Percentiles rank a stretch among this genome's conserved stretches.
These are phyloP conservation scores for Oryzias curvinotus DNA, from an alignment of 2,113 vertebrate species.

Conservation along the genomic window DNA sequence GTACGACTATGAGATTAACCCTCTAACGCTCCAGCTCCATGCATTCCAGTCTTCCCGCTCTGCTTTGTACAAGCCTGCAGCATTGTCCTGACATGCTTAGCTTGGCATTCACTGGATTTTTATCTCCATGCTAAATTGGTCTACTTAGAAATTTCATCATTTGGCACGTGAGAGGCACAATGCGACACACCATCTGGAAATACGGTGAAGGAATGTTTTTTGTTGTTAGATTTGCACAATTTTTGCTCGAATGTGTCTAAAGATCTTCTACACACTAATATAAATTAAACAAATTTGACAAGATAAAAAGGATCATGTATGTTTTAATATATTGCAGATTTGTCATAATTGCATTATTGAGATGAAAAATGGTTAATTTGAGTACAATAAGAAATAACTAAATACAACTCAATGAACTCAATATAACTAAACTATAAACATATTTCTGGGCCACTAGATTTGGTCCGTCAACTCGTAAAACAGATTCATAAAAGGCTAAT, in stretches of 20 bases:
- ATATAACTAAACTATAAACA: no score
- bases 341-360: no score
- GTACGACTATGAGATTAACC: conserved; percentile 6
- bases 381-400: no score
- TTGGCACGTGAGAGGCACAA: background rate
- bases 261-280: background rate
- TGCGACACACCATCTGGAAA: background rate
- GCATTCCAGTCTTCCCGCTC: background rate
- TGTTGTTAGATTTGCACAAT: background rate
- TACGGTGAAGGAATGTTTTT: background rate
- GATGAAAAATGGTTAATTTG: no score
- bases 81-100: conserved; percentile 5
- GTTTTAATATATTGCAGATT: no score
- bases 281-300: no score
- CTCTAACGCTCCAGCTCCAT: background rate
- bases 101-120: background rate
- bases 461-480: no score
- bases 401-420: no score
- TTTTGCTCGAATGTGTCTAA: background rate
- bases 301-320: no score
- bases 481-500: no score
- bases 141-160: background rate
- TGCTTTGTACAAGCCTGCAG: background rate
- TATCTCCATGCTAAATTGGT: conserved; percentile 1
- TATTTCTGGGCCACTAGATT: no score